Percentiles rank a stretch among this genome's conserved stretches.
Evolutionary conservation across 2,888 invertebrate species (phyloP).

Genomic region (Linyphia triangularis): DNA sequence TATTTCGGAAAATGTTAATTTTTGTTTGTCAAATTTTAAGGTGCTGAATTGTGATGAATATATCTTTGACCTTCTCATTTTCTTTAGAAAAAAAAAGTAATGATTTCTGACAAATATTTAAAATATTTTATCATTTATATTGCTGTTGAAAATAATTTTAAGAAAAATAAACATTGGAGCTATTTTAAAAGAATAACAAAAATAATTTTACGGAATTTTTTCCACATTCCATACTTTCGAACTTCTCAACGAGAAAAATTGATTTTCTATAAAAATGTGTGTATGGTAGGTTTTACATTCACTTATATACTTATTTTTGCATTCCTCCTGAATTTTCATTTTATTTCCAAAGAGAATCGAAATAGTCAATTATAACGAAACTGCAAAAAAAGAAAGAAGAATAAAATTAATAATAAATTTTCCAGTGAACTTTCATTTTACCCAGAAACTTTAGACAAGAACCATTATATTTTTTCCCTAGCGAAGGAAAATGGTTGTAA

Average conservation of each 20-base stretch:
- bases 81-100: no score
- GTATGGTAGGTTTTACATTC: background rate
- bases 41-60: no score
- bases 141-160: no score
- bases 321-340: background rate
- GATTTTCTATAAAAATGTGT: background rate
- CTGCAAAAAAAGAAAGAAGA: background rate
- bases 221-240: background rate
- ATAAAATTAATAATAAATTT: background rate
- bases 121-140: no score
- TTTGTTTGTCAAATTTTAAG: no score
- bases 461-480: background rate
- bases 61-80: no score
- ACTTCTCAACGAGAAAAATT: background rate
- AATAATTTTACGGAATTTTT: background rate
- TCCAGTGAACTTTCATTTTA: background rate
- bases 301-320: background rate
- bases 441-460: background rate
- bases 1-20: no score
- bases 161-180: no score
- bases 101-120: no score
- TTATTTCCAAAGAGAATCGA: background rate
- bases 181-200: no score
- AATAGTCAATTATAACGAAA: background rate
- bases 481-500: conserved; percentile 5